Evolutionary conservation across 2,113 vertebrate genomes (phyloP).

Genomic region (Corapipo altera): DNA sequence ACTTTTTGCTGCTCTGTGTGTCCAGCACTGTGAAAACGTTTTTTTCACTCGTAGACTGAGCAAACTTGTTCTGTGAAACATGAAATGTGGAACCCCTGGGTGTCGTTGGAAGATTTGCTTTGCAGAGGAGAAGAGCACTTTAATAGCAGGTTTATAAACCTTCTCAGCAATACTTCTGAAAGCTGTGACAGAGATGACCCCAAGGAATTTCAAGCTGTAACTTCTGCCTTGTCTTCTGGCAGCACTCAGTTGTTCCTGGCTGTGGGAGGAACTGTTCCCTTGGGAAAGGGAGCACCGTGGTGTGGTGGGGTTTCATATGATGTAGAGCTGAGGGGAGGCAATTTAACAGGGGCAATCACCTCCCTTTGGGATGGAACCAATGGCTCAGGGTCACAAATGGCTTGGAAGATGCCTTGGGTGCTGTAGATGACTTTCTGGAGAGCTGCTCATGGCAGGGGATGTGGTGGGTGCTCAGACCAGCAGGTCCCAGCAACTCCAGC

Average conservation of each 20-base stretch:
- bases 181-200: not conserved
- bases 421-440: not conserved
- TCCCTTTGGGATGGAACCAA: not conserved
- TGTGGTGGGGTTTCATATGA: not conserved
- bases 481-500: not conserved
- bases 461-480: not conserved
- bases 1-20: not conserved
- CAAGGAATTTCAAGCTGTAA: not conserved
- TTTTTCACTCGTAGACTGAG: not conserved
- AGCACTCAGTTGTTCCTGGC: not conserved
- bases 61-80: not conserved
- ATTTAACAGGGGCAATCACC: not conserved
- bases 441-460: not conserved
- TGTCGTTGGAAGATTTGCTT: not conserved
- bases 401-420: not conserved
- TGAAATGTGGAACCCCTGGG: not conserved
- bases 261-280: not conserved
- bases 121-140: not conserved
- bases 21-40: not conserved
- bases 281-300: not conserved
- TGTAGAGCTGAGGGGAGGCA: not conserved
- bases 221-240: not conserved
- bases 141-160: not conserved
- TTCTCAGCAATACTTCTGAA: not conserved
- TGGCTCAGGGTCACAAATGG: not conserved